Evolutionary conservation across 2,797 vertebrate species (phyloP), one percentile per base, ranked within the genome.

Genomic region (Pangasius krempfi): DNA sequence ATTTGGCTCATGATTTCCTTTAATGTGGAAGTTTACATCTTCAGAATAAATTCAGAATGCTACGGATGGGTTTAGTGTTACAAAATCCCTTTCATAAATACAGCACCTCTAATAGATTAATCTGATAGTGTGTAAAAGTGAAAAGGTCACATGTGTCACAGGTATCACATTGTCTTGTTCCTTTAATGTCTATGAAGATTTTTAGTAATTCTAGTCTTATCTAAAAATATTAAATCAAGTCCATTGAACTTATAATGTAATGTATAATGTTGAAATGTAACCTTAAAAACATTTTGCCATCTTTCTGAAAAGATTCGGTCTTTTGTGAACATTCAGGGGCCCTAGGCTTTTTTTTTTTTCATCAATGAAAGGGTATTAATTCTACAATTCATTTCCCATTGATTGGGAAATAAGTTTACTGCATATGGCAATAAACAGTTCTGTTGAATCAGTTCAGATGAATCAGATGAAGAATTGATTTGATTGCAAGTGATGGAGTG

Each of bases 371-470:
- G 18, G 27, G n/a, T 50, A 30, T 84, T 84, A 68, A 50, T 64
- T 83, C 40, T 62, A 44, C 58, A 83, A 83, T 47, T 83, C 14
- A 83, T n/a, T n/a, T n/a, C n/a, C n/a, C n/a, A 64, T 18, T 66
- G n/a, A 50, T 47, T 84, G 16, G 1, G 33, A 84, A 68, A 68
- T 50, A n/a, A 10, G 27, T 84, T 18, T 50, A 66, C 2, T 33
- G 44, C 44, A 33, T 27, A 44, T 25, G 9, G 56, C 44, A 52
- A 50, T 12, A 66, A 50, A 50, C 27, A 50, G 27, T 84, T 68
- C 44, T 50, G 56, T 27, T 68, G 16, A 84, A 84, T 84, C 3
- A 50, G 60, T 84, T 84, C 16, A 20, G 27, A 66, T 47, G 0
- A 50, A 84, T 22, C 82, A 52, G 62, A 66, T 30, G 16, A 84